Percentiles rank a stretch among this genome's conserved stretches.
Conservation (phyloP, 2,888 invertebrate species). For the Drosophila antonietae region DNA sequence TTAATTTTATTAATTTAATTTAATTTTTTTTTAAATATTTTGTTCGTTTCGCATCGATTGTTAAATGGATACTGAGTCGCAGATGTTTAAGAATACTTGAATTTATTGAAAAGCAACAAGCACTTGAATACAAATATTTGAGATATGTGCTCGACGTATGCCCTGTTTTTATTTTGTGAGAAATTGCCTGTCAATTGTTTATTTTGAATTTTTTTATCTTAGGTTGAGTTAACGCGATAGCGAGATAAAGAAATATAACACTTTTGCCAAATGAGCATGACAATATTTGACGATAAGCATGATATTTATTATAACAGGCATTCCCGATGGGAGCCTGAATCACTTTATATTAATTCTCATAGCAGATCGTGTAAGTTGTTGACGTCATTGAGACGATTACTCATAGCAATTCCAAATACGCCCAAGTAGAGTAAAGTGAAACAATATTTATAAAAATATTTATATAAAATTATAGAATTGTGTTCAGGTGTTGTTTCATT, state of each 20-base stretch:
- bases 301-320: not conserved
- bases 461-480: too few relatives aligned
- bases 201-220: too few relatives aligned
- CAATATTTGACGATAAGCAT: not conserved
- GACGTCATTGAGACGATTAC: not conserved
- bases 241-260: not conserved
- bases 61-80: conserved; percentile 11
- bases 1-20: too few relatives aligned
- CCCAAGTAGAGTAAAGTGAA: not conserved
- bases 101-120: conserved; percentile 6
- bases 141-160: not conserved
- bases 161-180: not conserved
- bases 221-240: too few relatives aligned
- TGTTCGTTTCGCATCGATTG: not conserved
- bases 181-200: not conserved
- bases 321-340: not conserved
- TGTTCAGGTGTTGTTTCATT: not conserved
- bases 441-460: not conserved
- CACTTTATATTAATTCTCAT: not conserved
- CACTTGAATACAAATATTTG: not conserved
- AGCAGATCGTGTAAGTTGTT: not conserved
- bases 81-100: not conserved
- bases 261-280: not conserved
- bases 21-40: not conserved
- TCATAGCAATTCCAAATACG: not conserved